A percentile compares a stretch with the other conserved stretches of the same genome.
phyloP scores from a whole-genome alignment of 2,888 invertebrate species.

The Lasius platythorax region DNA sequence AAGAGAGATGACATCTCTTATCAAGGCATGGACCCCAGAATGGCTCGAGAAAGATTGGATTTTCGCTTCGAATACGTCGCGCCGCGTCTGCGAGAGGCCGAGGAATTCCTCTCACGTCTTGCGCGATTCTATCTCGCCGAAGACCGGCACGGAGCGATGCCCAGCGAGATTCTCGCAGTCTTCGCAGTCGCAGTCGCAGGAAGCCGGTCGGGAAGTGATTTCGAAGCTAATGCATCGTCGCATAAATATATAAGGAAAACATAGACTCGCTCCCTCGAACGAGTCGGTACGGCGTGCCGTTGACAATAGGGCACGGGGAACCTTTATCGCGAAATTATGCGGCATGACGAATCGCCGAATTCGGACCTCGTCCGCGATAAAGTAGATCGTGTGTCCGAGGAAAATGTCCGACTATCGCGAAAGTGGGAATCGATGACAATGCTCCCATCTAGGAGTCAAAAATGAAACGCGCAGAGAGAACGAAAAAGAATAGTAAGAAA shows the following conservation, averaged over 20 bases:
- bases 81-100: slow-evolving; percentile 56
- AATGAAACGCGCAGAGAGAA: not conserved
- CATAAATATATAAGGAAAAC: slow-evolving; percentile 42
- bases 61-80: slow-evolving; percentile 64
- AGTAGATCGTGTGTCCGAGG: slow-evolving; percentile 40
- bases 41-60: slow-evolving; percentile 70
- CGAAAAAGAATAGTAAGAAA: not conserved
- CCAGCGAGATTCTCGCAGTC: slow-evolving; percentile 54
- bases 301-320: slow-evolving; percentile 12
- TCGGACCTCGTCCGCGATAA: slow-evolving; percentile 39
- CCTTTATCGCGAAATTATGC: slow-evolving; percentile 58
- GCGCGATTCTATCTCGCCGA: slow-evolving; percentile 69
- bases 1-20: slow-evolving; percentile 58
- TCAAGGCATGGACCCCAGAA: slow-evolving; percentile 62
- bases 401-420: slow-evolving; percentile 14
- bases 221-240: slow-evolving; percentile 60
- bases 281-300: not conserved
- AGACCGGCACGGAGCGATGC: slow-evolving; percentile 48
- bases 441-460: not conserved
- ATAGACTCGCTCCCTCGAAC: slow-evolving; percentile 4
- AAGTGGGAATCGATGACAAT: slow-evolving; percentile 28
- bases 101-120: slow-evolving; percentile 71
- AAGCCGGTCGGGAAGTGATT: slow-evolving; percentile 60
- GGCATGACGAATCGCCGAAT: slow-evolving; percentile 41
- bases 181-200: slow-evolving; percentile 50